Percentiles rank a stretch among this genome's conserved stretches.
phyloP scores from a whole-genome alignment of 1,140 invertebrate species.

The Pectinophora gossypiella region DNA sequence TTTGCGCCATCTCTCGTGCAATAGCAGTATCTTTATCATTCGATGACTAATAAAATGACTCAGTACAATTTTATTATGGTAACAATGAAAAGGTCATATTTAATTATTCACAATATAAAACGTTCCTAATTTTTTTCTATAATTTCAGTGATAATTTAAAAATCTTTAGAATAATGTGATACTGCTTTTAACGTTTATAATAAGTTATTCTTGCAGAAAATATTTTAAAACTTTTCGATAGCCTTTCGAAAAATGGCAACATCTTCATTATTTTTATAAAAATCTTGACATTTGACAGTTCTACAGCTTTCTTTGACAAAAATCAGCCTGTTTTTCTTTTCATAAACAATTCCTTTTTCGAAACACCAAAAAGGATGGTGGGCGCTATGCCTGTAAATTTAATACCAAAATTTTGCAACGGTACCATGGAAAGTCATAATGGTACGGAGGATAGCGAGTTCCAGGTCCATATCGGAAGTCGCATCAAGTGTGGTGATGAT shows the following conservation, averaged over 20 bases:
- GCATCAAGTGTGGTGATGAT: constrained; percentile 61
- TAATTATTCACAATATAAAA: too few species aligned
- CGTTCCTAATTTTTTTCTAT: too few species aligned
- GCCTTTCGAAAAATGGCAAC: constrained; percentile 8
- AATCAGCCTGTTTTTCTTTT: constrained; percentile 67
- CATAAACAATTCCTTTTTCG: constrained; percentile 66
- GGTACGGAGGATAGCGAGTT: constrained; percentile 52
- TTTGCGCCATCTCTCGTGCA: neutral
- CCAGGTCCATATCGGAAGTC: constrained; percentile 61
- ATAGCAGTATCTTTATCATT: too few species aligned
- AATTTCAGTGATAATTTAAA: too few species aligned
- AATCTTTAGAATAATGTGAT: too few species aligned
- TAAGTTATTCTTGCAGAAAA: too few species aligned
- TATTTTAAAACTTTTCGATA: too few species aligned
- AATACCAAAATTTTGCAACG: constrained; percentile 70
- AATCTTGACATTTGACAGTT: constrained; percentile 14
- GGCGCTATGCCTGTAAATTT: constrained; percentile 72
- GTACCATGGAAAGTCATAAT: constrained; percentile 63
- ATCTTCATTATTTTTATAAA: constrained; percentile 6
- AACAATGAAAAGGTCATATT: too few species aligned
- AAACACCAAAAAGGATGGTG: constrained; percentile 70
- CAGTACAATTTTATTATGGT: too few species aligned
- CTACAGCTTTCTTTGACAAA: constrained; percentile 21
- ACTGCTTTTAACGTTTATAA: too few species aligned
- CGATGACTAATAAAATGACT: too few species aligned